A percentile compares a stretch with the other conserved stretches of the same genome.
phyloP scores from a whole-genome alignment of 2,113 vertebrate species.

The Tyrannus savana region DNA sequence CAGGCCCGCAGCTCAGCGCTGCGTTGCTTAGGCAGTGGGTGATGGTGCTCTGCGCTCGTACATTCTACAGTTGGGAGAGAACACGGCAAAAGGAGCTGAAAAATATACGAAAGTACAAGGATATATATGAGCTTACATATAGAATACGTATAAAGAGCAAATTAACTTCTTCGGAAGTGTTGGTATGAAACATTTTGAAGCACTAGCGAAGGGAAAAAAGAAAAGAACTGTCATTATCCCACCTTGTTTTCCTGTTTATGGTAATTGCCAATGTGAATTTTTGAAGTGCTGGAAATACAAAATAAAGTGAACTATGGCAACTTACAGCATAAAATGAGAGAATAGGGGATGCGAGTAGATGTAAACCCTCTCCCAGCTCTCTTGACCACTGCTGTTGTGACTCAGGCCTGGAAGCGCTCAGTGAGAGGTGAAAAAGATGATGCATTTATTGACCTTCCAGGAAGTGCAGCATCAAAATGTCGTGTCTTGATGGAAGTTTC shows the following conservation, averaged over 20 bases:
- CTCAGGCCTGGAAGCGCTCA: neutral
- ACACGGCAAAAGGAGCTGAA: neutral
- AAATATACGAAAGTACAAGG: neutral
- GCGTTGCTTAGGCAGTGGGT: rapidly evolving
- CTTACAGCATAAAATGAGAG: neutral
- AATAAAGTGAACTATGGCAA: neutral
- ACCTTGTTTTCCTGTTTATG: neutral
- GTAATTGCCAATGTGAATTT: neutral
- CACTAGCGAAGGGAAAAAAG: neutral
- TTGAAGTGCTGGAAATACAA: neutral
- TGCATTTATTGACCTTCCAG: neutral
- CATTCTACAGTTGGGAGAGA: neutral
- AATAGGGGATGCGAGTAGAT: neutral
- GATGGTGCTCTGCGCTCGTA: neutral
- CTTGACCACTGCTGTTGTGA: neutral
- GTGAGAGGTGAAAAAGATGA: neutral
- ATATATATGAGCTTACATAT: neutral
- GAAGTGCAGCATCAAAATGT: neutral
- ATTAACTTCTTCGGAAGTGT: neutral
- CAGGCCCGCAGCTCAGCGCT: neutral
- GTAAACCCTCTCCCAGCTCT: neutral
- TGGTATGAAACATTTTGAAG: neutral
- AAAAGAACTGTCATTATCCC: neutral
- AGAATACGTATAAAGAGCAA: neutral
- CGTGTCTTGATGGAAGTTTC: neutral